A percentile compares a stretch with the other conserved stretches of the same genome.
Evolutionary conservation across 2,113 vertebrate species (phyloP).

Genomic region (Oreochromis aureus): DNA sequence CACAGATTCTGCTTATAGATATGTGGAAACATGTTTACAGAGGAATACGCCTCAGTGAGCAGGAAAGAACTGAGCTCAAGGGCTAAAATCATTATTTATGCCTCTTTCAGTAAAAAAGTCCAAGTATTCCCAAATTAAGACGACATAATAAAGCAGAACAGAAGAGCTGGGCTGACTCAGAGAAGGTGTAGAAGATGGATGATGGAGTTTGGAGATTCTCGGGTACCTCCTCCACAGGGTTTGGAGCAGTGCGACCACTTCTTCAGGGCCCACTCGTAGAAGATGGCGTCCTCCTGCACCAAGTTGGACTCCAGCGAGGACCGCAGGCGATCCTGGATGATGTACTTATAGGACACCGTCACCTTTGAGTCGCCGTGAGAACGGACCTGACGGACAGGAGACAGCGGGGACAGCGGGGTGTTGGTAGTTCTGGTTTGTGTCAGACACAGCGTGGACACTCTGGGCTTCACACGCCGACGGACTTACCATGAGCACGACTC

Average conservation of each 20-base stretch:
- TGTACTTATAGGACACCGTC: conserved; percentile 92
- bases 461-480: not conserved
- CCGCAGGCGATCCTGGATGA: conserved; percentile 86
- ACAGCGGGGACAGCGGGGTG: not conserved
- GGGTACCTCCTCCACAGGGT: conserved; percentile 90
- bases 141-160: not conserved
- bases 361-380: conserved; percentile 81
- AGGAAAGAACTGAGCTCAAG: not conserved
- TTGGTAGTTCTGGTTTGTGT: not conserved
- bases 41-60: not conserved
- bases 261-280: conserved; percentile 93
- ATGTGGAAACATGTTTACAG: not conserved
- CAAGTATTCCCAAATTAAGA: not conserved
- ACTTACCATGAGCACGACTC: conserved; percentile 87
- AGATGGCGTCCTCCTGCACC: conserved; percentile 77
- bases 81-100: not conserved
- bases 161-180: not conserved
- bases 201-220: not conserved
- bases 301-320: conserved; percentile 86
- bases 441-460: not conserved
- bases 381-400: conserved; percentile 73
- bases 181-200: not conserved
- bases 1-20: not conserved
- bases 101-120: not conserved
- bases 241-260: conserved; percentile 95